Base-by-base conservation (phyloP, 2,888 invertebrate genomes). In the Tiliacea citrago region DNA sequence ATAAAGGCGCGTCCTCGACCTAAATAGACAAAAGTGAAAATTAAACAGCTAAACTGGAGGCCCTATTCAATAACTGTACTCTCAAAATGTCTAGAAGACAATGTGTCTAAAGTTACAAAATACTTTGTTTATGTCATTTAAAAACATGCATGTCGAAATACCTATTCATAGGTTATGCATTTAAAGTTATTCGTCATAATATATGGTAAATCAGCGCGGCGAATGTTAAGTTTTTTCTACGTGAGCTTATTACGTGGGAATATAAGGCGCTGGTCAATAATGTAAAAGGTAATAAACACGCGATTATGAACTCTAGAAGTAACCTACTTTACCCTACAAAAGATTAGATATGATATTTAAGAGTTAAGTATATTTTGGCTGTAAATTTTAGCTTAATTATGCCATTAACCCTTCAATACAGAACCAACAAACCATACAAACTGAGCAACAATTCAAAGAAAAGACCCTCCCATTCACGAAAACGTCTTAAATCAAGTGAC, bases 1-100 rank as follows among this genome's bases (percentile, higher is more conserved):
- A 93, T 88, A 75, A 49, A 77, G 82, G 81, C 81, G 77, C 91
- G 96, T 94, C 96, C 96, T 96, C 96, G 95, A 95, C 96, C 95
- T 87, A 87, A 87, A 93, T 93, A 89, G 80, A 85, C 87, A 88
- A 91, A 92, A 94, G 96, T 93, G 96, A 95, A 96, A 96, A 94
- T 94, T 91, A 81, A 84, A 88, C 88, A 88, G 89, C 91, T 89
- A 93, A 93, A 76, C 73, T 82, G 86, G 89, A 84, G 76, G 81
- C 76, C 81, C 83, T 84, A 86, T 83, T 75, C 78, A 65, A 77
- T 75, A 86, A 81, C 70, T 75, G 80, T 68, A 71, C 35, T 72
- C 69, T 74, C 29, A 62, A 85, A 76, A 70, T 51, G 42, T 67
- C 60, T 73, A 60, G 24, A 73, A 73, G 42, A 75, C 69, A 83